A percentile compares a stretch with the other conserved stretches of the same genome.
Conservation (phyloP, 2,797 vertebrate genomes). For the Eulemur albifrons region DNA sequence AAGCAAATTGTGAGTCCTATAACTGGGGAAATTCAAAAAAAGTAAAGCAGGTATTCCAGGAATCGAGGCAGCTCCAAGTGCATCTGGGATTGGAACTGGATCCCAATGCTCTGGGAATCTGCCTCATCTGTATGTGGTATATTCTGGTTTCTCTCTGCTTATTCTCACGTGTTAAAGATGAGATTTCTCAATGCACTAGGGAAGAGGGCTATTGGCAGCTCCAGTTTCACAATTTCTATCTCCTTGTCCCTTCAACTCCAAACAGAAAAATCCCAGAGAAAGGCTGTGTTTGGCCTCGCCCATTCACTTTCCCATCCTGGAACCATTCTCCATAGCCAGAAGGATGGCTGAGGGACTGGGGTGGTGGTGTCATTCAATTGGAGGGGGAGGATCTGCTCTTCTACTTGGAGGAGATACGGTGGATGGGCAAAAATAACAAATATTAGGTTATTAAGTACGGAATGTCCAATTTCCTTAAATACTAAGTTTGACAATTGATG, state of each 20-base stretch:
- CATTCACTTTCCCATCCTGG: not conserved
- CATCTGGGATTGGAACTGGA: not conserved
- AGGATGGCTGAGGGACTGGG: not conserved
- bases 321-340: not conserved
- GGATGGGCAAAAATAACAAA: not conserved
- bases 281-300: not conserved
- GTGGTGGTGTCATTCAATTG: not conserved
- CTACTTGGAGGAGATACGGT: not conserved
- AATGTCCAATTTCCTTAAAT: too few relatives aligned
- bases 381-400: not conserved
- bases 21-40: not conserved
- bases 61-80: not conserved
- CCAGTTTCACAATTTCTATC: not conserved
- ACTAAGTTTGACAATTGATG: too few relatives aligned
- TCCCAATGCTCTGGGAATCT: accelerated
- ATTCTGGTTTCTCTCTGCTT: not conserved
- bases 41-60: not conserved
- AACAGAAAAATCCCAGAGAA: not conserved
- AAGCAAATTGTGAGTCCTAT: not conserved
- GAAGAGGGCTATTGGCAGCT: not conserved
- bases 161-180: not conserved
- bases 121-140: not conserved
- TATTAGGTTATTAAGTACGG: too few relatives aligned
- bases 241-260: not conserved
- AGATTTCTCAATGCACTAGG: not conserved